phyloP scores from a whole-genome alignment of 1,140 invertebrate genomes.

The Trichonephila clavipes region DNA sequence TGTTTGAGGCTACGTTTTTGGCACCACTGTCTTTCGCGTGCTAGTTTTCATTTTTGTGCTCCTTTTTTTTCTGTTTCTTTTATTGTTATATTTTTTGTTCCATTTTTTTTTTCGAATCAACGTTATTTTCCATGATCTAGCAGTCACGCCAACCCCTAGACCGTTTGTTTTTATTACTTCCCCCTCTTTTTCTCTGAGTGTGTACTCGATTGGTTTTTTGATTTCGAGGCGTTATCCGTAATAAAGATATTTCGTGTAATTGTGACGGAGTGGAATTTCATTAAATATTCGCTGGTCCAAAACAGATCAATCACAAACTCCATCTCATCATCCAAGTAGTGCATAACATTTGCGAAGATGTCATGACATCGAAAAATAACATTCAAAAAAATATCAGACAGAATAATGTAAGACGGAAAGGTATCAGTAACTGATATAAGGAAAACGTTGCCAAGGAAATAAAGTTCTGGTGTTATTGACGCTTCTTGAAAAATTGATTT shows the following conservation, averaged over 20 bases:
- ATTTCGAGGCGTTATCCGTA: conserved; percentile 12
- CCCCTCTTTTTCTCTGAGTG: not conserved
- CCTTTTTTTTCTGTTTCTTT: not conserved
- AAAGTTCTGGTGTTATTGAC: too few species aligned
- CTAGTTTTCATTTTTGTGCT: not conserved
- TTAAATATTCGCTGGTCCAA: too few species aligned
- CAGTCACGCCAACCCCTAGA: not conserved
- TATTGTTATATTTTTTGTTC: not conserved
- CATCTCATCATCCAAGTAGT: too few species aligned
- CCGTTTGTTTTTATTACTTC: conserved; percentile 34
- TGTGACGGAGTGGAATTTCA: not conserved
- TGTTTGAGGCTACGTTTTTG: not conserved
- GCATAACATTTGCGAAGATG: too few species aligned
- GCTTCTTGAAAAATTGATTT: too few species aligned
- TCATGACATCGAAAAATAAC: too few species aligned
- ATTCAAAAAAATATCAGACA: too few species aligned
- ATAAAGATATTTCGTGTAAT: conserved; percentile 25
- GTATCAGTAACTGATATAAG: too few species aligned
- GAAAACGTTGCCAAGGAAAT: too few species aligned
- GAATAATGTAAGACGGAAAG: too few species aligned
- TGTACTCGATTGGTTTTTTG: not conserved
- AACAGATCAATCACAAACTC: too few species aligned
- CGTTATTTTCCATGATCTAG: not conserved
- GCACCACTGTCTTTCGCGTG: conserved; percentile 3
- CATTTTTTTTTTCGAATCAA: not conserved